phyloP scores from a whole-genome alignment of 2,888 invertebrate species.

The Drosophila aldrichi region DNA sequence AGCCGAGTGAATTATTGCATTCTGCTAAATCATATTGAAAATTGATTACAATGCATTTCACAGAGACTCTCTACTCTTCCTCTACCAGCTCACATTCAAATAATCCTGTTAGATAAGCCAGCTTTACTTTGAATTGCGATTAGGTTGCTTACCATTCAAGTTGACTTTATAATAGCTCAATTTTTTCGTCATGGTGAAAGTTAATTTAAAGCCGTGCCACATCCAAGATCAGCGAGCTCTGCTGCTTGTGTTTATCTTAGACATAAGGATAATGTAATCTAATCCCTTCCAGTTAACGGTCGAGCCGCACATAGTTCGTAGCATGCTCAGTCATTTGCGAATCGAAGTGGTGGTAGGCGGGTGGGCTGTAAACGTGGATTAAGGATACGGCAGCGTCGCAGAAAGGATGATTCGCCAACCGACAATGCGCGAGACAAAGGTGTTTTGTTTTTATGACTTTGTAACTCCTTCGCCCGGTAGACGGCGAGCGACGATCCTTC shows the following conservation, averaged over 20 bases:
- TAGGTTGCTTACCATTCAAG: conserved; percentile 15
- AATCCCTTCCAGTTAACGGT: conserved; percentile 82
- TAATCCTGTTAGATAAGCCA: neutral
- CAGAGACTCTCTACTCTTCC: no score
- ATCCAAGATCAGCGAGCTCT: conserved; percentile 7
- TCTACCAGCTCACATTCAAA: neutral
- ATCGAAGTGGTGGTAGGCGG: conserved; percentile 50
- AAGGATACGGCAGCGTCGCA: conserved; percentile 55
- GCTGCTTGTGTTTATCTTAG: conserved; percentile 81
- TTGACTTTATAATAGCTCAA: conserved; percentile 7
- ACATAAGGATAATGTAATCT: conserved; percentile 83
- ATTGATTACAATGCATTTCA: no score
- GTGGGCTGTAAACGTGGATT: conserved; percentile 64
- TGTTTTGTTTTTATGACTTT: conserved; percentile 82
- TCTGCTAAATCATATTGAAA: no score
- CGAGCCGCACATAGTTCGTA: conserved; percentile 41
- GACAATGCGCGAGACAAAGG: conserved; percentile 73
- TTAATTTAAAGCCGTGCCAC: conserved; percentile 21
- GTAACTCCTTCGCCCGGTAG: conserved; percentile 77
- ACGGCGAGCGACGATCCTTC: conserved; percentile 26
- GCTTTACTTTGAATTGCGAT: neutral
- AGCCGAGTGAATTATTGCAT: no score
- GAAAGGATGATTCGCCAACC: conserved; percentile 74
- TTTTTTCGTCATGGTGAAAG: conserved; percentile 19
- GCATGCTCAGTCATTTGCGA: conserved; percentile 58